Base-by-base conservation (phyloP, 2,113 vertebrate species). In the Neogobius melanostomus region DNA sequence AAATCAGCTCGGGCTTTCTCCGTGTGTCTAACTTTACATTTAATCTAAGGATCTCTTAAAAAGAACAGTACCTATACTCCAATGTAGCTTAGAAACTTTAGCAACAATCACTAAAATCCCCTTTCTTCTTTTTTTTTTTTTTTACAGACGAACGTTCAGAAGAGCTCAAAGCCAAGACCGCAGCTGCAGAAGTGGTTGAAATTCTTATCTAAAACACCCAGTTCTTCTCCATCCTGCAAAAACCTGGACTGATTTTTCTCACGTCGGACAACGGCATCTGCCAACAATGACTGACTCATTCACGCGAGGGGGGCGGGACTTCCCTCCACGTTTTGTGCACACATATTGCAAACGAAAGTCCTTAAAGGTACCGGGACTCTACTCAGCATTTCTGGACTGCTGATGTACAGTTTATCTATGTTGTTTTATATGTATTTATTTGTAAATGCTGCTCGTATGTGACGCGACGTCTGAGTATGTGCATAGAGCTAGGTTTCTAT, bases 181-280 rank as follows among this genome's bases (percentile, higher is more conserved):
- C 76, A 1, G 89, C 89, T 1, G 46, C 73, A 3, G 91, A 92
- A 1, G 63, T 90, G 46, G 85, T 94, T 21, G 93, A 94, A 81
- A 93, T 94, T 71, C 92, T 94, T 68, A 94, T 94, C 52, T 94
- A 64, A 64, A 64, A n/a, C 7, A 6, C 28, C 28, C 61, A 16
- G n/a, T 80, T 92, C 74, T 5, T 16, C 9, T 60, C 15, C 1
- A 16, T 11, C 8, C 15, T 12, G 76, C 67, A 60, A 54, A 28
- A 4, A 16, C 14, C 10, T n/a, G 66, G 66, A 71, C 72, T 45
- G 62, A 79, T 47, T 6, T 68, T 50, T 8, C 28, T 12, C 59
- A 63, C 61, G 21, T 64, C 66, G 1, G 21, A 60, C 8, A 17
- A 57, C 45, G 63, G 47, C 67, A n/a, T 74, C 28, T 60, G 8